Evolutionary conservation across 2,113 vertebrate genomes (phyloP).

Genomic region (Lates calcarifer): DNA sequence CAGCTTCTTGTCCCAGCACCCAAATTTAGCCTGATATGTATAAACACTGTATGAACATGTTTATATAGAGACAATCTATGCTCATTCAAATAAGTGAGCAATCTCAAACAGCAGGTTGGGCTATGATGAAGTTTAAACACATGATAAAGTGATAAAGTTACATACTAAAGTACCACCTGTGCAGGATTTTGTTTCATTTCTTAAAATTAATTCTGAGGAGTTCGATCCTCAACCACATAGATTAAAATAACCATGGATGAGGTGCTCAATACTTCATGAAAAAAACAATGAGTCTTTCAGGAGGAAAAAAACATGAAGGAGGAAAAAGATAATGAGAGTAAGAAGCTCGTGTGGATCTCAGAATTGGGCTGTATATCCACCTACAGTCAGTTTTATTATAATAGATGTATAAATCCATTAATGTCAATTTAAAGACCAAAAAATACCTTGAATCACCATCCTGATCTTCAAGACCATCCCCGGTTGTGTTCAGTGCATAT

Average conservation of each 20-base stretch:
- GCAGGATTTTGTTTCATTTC: neutral
- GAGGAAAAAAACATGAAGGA: neutral
- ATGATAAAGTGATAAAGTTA: neutral
- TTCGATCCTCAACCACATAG: neutral
- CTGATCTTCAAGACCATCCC: conserved; percentile 90
- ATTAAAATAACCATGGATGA: neutral
- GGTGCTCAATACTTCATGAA: neutral
- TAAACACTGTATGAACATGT: neutral
- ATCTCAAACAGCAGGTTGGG: neutral
- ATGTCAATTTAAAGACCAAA: neutral
- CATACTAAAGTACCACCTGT: neutral
- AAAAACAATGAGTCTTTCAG: neutral
- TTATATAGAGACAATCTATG: neutral
- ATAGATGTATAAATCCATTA: neutral
- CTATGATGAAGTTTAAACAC: neutral
- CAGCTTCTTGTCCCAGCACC: neutral
- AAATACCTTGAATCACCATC: conserved; percentile 96
- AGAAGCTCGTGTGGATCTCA: conserved; percentile 16
- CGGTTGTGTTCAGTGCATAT: conserved; percentile 90
- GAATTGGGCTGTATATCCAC: neutral
- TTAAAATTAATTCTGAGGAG: neutral
- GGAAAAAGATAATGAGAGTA: neutral
- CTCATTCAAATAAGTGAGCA: neutral
- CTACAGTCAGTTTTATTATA: neutral
- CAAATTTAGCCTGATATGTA: neutral